Evolutionary conservation across 2,888 invertebrate genomes (phyloP).

Genomic region (Dynastes hyllus): DNA sequence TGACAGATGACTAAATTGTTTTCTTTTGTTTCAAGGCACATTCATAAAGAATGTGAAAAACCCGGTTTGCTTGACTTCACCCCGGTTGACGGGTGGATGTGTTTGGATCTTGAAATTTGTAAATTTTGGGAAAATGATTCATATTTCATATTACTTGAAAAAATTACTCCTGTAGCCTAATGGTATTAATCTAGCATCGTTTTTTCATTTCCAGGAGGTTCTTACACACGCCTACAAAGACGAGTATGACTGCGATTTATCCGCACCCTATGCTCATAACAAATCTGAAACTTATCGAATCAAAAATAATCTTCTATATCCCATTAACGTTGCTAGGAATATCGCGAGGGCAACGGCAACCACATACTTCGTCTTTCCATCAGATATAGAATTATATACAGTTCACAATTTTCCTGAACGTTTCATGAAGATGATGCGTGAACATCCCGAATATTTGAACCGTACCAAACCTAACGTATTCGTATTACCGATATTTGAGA

Average conservation of each 20-base stretch:
- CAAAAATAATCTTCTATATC: conserved; percentile 61
- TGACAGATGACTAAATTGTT: too few species aligned
- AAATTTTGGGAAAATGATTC: too few species aligned
- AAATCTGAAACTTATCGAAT: conserved; percentile 60
- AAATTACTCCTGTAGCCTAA: too few species aligned
- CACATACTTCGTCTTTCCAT: conserved; percentile 65
- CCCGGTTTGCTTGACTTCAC: too few species aligned
- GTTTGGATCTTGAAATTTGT: too few species aligned
- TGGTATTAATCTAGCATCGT: neutral
- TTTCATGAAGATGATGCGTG: conserved; percentile 60
- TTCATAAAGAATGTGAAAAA: too few species aligned
- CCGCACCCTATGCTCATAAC: conserved; percentile 52
- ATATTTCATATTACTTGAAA: too few species aligned
- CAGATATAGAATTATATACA: conserved; percentile 66
- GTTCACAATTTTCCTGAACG: conserved; percentile 60
- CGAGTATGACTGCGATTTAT: conserved; percentile 52
- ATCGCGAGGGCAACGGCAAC: conserved; percentile 62
- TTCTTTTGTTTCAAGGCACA: too few species aligned
- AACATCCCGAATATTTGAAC: conserved; percentile 46
- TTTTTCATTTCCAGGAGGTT: neutral
- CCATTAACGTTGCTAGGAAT: conserved; percentile 65
- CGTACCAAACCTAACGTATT: conserved; percentile 58
- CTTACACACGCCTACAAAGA: conserved; percentile 58
- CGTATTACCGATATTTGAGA: conserved; percentile 64
- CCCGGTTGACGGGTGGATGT: too few species aligned